These are phyloP conservation scores for Thysanoteuthis rhombus DNA, from an alignment of 2,888 invertebrate genomes.

Conservation along the genomic window DNA sequence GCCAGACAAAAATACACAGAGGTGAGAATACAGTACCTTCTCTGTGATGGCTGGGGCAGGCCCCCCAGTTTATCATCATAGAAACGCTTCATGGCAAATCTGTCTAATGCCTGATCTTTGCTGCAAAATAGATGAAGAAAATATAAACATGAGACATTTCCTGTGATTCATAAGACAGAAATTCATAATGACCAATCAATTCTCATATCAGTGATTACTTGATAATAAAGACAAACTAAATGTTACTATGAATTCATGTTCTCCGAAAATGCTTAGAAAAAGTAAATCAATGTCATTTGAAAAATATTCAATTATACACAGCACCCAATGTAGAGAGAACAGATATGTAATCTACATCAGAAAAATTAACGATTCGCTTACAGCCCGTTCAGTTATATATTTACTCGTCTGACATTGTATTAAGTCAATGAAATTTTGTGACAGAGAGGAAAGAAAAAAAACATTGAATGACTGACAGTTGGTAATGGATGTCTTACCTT, in stretches of 20 bases:
- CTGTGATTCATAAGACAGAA: neutral
- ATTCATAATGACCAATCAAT: no score
- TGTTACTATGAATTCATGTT: no score
- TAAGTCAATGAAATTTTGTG: neutral
- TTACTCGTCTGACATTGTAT: no score
- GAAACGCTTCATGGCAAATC: conserved; percentile 91
- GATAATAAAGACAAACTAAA: no score
- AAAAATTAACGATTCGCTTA: no score
- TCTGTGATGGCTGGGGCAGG: conserved; percentile 79
- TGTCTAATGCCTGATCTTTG: conserved; percentile 80
- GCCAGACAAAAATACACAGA: neutral
- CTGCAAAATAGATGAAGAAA: conserved; percentile 59
- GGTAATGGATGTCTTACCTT: conserved; percentile 52
- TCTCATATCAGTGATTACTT: no score
- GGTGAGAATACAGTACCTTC: conserved; percentile 71
- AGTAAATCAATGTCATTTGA: no score
- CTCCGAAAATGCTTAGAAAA: no score
- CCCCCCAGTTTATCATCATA: conserved; percentile 83
- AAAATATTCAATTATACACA: no score
- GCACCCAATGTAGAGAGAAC: no score
- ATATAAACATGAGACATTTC: neutral
- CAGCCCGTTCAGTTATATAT: no score
- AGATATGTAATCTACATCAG: no score
- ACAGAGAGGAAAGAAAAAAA: neutral
- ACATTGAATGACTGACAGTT: neutral